These are phyloP conservation scores for Teleogryllus occipitalis DNA, from an alignment of 1,140 invertebrate species.

Conservation along the genomic window DNA sequence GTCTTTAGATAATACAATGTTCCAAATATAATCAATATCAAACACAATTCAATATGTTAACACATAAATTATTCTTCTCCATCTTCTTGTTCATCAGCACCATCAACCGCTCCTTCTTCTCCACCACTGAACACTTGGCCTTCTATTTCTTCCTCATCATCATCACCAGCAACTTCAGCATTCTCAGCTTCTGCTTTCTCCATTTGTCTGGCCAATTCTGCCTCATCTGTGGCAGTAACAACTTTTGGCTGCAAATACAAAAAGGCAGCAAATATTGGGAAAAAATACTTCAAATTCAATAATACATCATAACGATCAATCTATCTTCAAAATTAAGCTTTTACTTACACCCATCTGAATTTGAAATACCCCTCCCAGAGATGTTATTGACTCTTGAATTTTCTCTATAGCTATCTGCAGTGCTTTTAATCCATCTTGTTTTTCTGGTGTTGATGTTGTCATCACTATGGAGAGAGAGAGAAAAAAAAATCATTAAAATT, in stretches of 20 bases:
- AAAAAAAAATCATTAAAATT: background rate
- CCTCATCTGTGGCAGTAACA: conserved; percentile 95
- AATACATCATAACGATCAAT: background rate
- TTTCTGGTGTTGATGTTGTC: conserved; percentile 95
- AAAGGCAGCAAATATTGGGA: background rate
- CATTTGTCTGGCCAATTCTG: conserved; percentile 86
- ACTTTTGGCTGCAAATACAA: conserved; percentile 76
- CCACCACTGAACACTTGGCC: conserved; percentile 36
- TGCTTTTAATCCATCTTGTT: conserved; percentile 82
- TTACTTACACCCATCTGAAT: conserved; percentile 84
- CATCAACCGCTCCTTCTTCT: conserved; percentile 35
- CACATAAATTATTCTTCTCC: conserved; percentile 1
- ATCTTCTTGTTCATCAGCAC: conserved; percentile 5
- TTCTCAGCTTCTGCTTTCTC: conserved; percentile 90
- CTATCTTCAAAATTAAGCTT: no score
- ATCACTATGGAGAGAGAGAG: conserved; percentile 56
- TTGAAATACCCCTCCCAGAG: conserved; percentile 84
- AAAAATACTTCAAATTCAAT: background rate
- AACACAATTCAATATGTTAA: no score
- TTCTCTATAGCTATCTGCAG: conserved; percentile 81
- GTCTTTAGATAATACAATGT: no score
- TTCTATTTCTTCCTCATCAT: conserved; percentile 68
- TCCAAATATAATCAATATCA: no score
- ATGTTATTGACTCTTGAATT: conserved; percentile 76
- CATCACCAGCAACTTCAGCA: conserved; percentile 84